Base-by-base conservation (phyloP, 2,113 vertebrate genomes). In the Emydocephalus ijimae region DNA sequence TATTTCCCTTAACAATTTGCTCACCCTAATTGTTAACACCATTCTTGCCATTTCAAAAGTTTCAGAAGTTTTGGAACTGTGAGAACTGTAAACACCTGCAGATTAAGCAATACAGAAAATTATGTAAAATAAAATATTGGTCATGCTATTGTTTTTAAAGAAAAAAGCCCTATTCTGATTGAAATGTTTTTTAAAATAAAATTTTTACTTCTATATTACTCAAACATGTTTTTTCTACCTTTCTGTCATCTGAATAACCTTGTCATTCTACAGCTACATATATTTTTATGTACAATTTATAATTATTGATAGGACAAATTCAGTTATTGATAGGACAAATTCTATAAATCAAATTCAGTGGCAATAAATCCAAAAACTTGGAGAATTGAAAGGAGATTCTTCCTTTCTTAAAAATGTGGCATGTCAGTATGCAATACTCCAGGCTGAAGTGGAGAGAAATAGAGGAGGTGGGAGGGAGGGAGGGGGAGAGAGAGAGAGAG, bases 1-100 rank as follows among this genome's bases (percentile, higher is more conserved):
- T 96, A 95, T 96, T 97, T 97, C 95, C 95, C 94, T 95, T 97
- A 96, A 95, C 94, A 97, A 97, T 97, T 97, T 97, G 88, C 93
- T 96, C 94, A 95, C 52, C 61, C 39, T 97, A 97, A 97, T 96
- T 97, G 94, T 95, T 95, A 96, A 96, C 96, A 96, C 85, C 95
- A 96, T 97, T 97, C 92, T 91, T 96, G 94, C 90, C 95, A 87
- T 97, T 97, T 90, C 91, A 94, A 93, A 96, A 95, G 26, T 92
- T 29, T 56, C 91, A 74, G 92, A 97, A 56, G 34, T 97, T 97
- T 90, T 87, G 93, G 93, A 96, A 95, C 23, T 92, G 24, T 56
- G 91, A 69, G 92, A 97, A 55, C 93, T 91, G 89, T n/a, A 95
- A 94, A 95, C 92, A 20, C 11, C 34, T 95, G 43, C 50, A 94